Evolutionary conservation across 2,888 invertebrate species (phyloP).

Genomic region (Beris chalybata): DNA sequence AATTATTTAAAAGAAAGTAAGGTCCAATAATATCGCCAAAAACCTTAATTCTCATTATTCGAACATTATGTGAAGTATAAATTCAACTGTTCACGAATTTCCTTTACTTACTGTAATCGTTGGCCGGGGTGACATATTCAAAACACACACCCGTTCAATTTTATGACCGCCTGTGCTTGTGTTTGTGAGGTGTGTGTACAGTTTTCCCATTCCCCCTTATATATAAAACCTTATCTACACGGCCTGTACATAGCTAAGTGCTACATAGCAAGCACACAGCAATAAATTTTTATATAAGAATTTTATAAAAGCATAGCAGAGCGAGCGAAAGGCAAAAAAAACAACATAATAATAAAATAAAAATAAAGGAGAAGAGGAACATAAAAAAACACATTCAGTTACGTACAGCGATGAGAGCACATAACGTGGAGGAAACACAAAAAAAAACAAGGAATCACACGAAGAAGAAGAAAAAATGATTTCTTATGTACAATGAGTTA

Average conservation of each 20-base stretch:
- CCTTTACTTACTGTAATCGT: not conserved
- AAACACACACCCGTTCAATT: slow-evolving; percentile 3
- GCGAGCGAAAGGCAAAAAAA: not conserved
- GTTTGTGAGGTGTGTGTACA: slow-evolving; percentile 1
- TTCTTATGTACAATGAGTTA: slow-evolving; percentile 25
- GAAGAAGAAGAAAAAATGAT: slow-evolving; percentile 13
- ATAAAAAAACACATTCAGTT: slow-evolving; percentile 28
- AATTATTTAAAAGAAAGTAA: too few species aligned
- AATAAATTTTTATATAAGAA: slow-evolving; percentile 22
- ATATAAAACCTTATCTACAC: slow-evolving; percentile 13
- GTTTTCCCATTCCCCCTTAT: slow-evolving; percentile 27
- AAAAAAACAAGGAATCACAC: slow-evolving; percentile 30
- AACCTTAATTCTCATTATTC: too few species aligned
- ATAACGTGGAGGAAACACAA: slow-evolving; percentile 21
- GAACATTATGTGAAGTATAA: too few species aligned
- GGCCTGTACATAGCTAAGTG: not conserved
- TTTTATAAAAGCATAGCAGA: slow-evolving; percentile 1
- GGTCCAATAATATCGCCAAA: too few species aligned
- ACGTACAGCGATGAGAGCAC: slow-evolving; percentile 20
- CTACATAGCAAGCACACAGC: slow-evolving; percentile 23
- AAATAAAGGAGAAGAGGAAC: slow-evolving; percentile 16
- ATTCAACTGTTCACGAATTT: not conserved
- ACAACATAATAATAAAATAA: slow-evolving; percentile 11
- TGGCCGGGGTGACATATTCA: slow-evolving; percentile 19
- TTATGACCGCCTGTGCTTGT: not conserved